Evolutionary conservation across 2,888 invertebrate genomes (phyloP).

Genomic region (Meandrusa payeni): DNA sequence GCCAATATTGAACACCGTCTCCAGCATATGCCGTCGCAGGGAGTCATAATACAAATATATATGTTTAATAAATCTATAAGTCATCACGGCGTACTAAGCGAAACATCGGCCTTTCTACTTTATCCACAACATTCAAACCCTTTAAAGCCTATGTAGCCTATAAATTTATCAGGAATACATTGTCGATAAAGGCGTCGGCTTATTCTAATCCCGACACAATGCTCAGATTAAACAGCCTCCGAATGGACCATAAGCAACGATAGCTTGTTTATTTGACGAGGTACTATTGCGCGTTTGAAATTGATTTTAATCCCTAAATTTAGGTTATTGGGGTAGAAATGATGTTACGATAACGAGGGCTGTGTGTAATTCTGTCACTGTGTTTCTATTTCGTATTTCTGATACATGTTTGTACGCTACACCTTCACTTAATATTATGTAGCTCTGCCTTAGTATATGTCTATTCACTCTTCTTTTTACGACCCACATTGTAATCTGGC

Average conservation of each 20-base stretch:
- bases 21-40: too few species aligned
- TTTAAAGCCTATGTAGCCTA: slow-evolving; percentile 2
- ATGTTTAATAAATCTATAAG: too few species aligned
- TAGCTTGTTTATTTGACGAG: slow-evolving; percentile 13
- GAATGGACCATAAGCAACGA: slow-evolving; percentile 4
- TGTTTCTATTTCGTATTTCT: too few species aligned
- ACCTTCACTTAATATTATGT: too few species aligned
- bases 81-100: not conserved
- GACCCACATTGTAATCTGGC: too few species aligned
- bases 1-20: too few species aligned
- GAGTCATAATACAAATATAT: too few species aligned
- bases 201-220: slow-evolving; percentile 21
- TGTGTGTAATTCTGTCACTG: not conserved
- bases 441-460: too few species aligned
- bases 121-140: slow-evolving; percentile 3
- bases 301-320: slow-evolving; percentile 3
- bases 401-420: too few species aligned
- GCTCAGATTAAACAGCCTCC: slow-evolving; percentile 13
- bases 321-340: not conserved
- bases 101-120: slow-evolving; percentile 1
- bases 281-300: not conserved
- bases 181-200: slow-evolving; percentile 17
- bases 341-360: too few species aligned
- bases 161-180: slow-evolving; percentile 15
- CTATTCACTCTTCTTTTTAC: too few species aligned